Percentiles rank a stretch among this genome's conserved stretches.
Conservation (phyloP, 2,113 vertebrate genomes). For the Theristicus caerulescens region DNA sequence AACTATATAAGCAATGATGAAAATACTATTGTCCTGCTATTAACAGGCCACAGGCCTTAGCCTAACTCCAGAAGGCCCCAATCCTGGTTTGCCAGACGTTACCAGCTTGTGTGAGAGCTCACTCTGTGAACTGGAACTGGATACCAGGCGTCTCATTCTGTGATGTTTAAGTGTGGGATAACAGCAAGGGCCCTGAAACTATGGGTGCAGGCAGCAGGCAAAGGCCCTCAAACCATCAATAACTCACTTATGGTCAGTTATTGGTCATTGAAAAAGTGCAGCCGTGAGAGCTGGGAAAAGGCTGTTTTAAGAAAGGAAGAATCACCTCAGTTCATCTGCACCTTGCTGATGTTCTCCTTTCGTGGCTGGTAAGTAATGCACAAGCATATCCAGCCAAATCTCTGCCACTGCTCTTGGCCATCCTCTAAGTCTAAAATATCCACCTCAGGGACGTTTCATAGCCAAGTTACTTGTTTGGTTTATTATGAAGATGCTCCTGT, state of each 20-base stretch:
- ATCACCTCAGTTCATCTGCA: neutral
- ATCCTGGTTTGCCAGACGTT: neutral
- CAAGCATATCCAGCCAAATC: neutral
- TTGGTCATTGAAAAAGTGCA: neutral
- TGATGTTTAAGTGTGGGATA: neutral
- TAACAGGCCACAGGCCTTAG: neutral
- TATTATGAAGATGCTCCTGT: neutral
- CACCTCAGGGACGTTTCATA: neutral
- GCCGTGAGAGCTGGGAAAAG: neutral
- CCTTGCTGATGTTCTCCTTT: neutral
- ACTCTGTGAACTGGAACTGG: neutral
- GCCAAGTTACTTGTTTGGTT: neutral
- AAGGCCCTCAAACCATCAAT: neutral
- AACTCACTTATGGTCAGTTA: neutral
- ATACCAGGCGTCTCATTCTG: too few relatives aligned
- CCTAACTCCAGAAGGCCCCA: neutral
- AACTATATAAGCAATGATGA: neutral
- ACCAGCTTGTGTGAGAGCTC: too few relatives aligned
- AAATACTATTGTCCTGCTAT: neutral
- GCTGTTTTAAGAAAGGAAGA: neutral
- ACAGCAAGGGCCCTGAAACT: neutral
- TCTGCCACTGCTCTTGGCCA: neutral
- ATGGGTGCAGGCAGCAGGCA: neutral
- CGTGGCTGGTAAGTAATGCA: neutral
- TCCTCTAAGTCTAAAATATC: neutral